Evolutionary conservation across 1,140 invertebrate genomes (phyloP).

Genomic region (Aphis gossypii): DNA sequence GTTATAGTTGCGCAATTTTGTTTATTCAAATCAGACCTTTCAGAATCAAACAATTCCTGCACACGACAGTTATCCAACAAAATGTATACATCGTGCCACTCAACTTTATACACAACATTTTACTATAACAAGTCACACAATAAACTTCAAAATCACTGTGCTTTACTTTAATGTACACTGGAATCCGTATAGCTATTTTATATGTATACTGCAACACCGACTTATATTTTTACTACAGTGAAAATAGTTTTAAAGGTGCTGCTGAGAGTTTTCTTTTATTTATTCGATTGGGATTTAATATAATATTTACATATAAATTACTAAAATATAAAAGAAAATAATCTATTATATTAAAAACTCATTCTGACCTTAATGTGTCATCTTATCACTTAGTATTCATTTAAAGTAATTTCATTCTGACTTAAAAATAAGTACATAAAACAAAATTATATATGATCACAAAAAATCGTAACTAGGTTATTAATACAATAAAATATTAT

Average conservation of each 20-base stretch:
- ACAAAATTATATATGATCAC: not conserved
- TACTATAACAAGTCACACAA: not conserved
- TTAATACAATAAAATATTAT: not conserved
- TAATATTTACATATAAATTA: conserved; percentile 2
- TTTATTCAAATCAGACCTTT: conserved; percentile 37
- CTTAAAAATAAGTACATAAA: too few species aligned
- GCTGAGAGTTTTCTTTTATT: not conserved
- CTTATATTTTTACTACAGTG: not conserved
- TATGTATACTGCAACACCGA: not conserved
- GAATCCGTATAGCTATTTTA: not conserved
- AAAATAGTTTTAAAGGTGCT: not conserved
- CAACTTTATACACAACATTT: not conserved
- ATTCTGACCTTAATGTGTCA: not conserved
- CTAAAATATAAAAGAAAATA: not conserved
- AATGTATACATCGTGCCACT: not conserved
- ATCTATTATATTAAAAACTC: not conserved
- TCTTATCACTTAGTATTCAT: not conserved
- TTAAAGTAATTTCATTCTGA: not conserved
- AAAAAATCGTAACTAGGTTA: not conserved
- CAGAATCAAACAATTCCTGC: conserved; percentile 20
- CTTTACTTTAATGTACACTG: conserved; percentile 13
- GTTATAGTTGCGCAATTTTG: not conserved
- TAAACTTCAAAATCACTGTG: conserved; percentile 14
- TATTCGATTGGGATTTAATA: not conserved
- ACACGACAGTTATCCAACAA: not conserved